phyloP scores from a whole-genome alignment of 2,888 invertebrate species.

The Heliothis peltigera region DNA sequence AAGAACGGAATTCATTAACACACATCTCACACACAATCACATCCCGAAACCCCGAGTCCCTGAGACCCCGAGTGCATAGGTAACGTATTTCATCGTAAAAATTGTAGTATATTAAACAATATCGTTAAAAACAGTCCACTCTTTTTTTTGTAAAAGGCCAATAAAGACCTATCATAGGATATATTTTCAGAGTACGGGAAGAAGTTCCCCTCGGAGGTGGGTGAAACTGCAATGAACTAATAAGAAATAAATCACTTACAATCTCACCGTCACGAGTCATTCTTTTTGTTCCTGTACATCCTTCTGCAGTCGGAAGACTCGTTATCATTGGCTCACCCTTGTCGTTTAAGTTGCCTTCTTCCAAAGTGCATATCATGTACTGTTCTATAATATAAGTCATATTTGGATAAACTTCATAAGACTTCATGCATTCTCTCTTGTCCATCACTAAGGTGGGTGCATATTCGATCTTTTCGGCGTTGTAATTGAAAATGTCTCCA shows the following conservation, averaged over 20 bases:
- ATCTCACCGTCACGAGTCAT: neutral
- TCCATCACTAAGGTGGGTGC: conserved; percentile 52
- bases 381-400: conserved; percentile 59
- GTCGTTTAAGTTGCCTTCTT: conserved; percentile 53
- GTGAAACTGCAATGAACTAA: no score
- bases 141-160: no score
- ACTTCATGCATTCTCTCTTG: conserved; percentile 58
- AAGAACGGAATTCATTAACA: neutral
- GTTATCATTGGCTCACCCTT: neutral
- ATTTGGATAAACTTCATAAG: conserved; percentile 41
- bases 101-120: no score
- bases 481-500: conserved; percentile 39
- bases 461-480: conserved; percentile 52
- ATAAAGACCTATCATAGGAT: no score
- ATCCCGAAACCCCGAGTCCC: no score
- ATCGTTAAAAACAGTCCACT: no score
- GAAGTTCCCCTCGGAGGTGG: no score
- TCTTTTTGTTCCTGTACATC: neutral
- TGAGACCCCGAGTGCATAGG: no score
- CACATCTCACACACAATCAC: no score
- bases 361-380: conserved; percentile 68
- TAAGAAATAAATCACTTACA: conserved; percentile 4
- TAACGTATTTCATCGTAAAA: no score
- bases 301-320: conserved; percentile 26
- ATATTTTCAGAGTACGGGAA: no score